phyloP scores from a whole-genome alignment of 2,797 vertebrate genomes.

The Acanthis flammea region DNA sequence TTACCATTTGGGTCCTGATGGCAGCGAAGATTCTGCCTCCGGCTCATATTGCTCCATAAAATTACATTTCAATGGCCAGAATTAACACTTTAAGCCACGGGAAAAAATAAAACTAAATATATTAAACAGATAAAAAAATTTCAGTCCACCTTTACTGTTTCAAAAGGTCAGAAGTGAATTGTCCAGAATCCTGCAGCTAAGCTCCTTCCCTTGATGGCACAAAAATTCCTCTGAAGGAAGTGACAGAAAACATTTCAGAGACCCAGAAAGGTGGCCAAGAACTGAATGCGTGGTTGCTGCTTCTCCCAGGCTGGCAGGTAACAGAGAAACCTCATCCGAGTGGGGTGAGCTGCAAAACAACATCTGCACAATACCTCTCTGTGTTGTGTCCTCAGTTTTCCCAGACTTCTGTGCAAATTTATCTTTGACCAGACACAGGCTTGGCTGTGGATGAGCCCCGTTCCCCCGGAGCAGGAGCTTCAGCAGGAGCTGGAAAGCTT shows the following conservation, averaged over 20 bases:
- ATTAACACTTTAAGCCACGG: conserved; percentile 14
- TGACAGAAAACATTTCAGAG: background rate
- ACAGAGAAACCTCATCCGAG: background rate
- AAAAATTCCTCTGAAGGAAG: background rate
- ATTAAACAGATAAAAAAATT: background rate
- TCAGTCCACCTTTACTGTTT: background rate
- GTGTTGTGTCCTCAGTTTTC: background rate
- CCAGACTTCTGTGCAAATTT: background rate
- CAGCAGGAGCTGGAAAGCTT: background rate
- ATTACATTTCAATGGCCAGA: conserved; percentile 26
- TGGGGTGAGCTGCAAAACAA: background rate
- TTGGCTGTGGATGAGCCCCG: background rate
- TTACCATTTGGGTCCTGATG: conserved; percentile 49
- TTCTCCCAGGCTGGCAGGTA: background rate
- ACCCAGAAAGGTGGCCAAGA: background rate
- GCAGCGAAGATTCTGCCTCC: conserved; percentile 23
- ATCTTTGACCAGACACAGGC: background rate
- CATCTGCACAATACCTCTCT: background rate
- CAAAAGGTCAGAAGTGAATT: background rate
- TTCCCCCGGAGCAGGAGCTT: background rate
- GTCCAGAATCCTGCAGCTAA: background rate
- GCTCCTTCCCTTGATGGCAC: background rate
- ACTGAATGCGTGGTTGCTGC: rapidly evolving
- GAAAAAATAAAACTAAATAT: background rate
- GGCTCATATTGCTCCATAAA: conserved; percentile 52